Conservation (phyloP, 2,113 vertebrate species). For the Leptobrachium leishanense region DNA sequence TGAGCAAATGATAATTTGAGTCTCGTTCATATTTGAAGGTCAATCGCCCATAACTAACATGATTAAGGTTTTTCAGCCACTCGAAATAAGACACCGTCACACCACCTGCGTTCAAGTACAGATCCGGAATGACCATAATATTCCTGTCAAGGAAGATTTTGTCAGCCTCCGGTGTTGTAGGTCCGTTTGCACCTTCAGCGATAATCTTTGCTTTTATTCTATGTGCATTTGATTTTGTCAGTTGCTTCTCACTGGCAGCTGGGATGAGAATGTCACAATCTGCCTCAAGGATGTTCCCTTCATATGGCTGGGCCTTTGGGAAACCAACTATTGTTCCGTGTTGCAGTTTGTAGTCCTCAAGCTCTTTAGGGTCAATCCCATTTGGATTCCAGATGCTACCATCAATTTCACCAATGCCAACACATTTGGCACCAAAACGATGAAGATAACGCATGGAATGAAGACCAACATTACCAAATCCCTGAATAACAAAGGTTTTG, state of each 20-base stretch:
- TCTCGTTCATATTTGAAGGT: conserved; percentile 98
- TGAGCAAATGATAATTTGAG: conserved; percentile 97
- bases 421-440: conserved; percentile 93
- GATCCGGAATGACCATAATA: conserved; percentile 96
- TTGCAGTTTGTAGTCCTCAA: conserved; percentile 98
- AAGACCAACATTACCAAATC: conserved; percentile 96
- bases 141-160: conserved; percentile 92
- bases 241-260: conserved; percentile 94
- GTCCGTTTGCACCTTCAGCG: conserved; percentile 93
- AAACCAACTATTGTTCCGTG: conserved; percentile 94
- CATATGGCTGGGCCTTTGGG: conserved; percentile 86
- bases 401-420: conserved; percentile 91
- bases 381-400: conserved; percentile 93
- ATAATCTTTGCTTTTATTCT: conserved; percentile 97
- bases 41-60: conserved; percentile 94
- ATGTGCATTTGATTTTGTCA: conserved; percentile 85
- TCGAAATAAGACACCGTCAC: conserved; percentile 97
- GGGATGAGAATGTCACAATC: conserved; percentile 96
- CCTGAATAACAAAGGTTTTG: conserved; percentile 94
- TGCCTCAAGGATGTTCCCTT: conserved; percentile 87
- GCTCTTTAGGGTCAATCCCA: conserved; percentile 95
- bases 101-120: conserved; percentile 94
- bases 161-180: conserved; percentile 91
- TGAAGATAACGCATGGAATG: conserved; percentile 98
- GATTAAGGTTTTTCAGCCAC: conserved; percentile 97